Percentiles rank a stretch among this genome's conserved stretches.
These are phyloP conservation scores for Parthenolecanium corni DNA, from an alignment of 2,888 invertebrate species.

Conservation along the genomic window DNA sequence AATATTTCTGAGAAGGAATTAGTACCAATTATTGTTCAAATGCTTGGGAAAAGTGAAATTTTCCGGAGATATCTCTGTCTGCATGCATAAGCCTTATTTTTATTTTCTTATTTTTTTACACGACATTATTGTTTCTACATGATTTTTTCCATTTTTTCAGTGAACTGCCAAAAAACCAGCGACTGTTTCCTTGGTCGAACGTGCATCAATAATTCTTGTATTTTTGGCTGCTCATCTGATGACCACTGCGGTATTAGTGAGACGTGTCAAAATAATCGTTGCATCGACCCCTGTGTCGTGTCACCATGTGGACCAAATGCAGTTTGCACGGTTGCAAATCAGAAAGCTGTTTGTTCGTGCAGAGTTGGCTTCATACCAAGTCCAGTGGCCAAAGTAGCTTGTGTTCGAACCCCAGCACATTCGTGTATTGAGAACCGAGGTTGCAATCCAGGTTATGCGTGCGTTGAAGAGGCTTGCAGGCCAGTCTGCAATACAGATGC, in stretches of 20 bases:
- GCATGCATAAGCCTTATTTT: too few relatives aligned
- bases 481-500: slow-evolving; percentile 63
- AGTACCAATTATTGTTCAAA: too few relatives aligned
- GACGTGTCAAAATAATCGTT: slow-evolving; percentile 67
- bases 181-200: slow-evolving; percentile 87
- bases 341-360: slow-evolving; percentile 71
- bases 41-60: too few relatives aligned
- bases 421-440: slow-evolving; percentile 66
- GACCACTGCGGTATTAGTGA: slow-evolving; percentile 78
- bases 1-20: too few relatives aligned
- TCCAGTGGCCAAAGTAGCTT: slow-evolving; percentile 69
- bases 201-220: slow-evolving; percentile 72
- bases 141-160: slow-evolving; percentile 41
- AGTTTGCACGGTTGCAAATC: slow-evolving; percentile 63
- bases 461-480: slow-evolving; percentile 61
- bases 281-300: slow-evolving; percentile 62
- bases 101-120: too few relatives aligned
- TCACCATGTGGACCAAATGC: slow-evolving; percentile 79
- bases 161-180: slow-evolving; percentile 80
- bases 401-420: slow-evolving; percentile 64
- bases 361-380: slow-evolving; percentile 68
- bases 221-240: slow-evolving; percentile 72
- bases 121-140: too few relatives aligned
- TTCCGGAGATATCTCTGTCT: too few relatives aligned
- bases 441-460: slow-evolving; percentile 58